Conservation (phyloP, 2,888 invertebrate species). For the Zaprionus lineosus region DNA sequence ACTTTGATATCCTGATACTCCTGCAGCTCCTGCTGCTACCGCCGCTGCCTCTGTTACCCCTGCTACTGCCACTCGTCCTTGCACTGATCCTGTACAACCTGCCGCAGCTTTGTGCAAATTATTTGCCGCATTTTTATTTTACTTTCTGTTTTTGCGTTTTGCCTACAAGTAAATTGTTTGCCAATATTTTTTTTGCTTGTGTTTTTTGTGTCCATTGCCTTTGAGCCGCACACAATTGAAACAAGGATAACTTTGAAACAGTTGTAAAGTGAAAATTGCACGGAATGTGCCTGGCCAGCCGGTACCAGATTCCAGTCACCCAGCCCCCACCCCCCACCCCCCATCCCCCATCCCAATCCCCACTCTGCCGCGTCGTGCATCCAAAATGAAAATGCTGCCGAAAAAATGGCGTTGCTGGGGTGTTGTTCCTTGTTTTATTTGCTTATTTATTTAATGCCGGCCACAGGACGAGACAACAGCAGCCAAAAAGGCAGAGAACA, state of each 20-base stretch:
- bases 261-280: slow-evolving; percentile 79
- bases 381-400: slow-evolving; percentile 38
- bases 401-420: slow-evolving; percentile 48
- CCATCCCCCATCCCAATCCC: neutral
- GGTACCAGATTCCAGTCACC: neutral
- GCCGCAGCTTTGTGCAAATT: slow-evolving; percentile 80
- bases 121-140: slow-evolving; percentile 72
- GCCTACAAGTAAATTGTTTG: slow-evolving; percentile 78
- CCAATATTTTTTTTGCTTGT: slow-evolving; percentile 68
- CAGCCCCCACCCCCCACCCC: neutral
- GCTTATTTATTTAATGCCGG: slow-evolving; percentile 76
- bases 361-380: neutral
- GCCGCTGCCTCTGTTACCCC: neutral
- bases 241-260: slow-evolving; percentile 79
- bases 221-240: slow-evolving; percentile 59
- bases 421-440: slow-evolving; percentile 48
- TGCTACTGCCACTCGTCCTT: neutral
- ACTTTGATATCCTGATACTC: slow-evolving; percentile 64
- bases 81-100: slow-evolving; percentile 59
- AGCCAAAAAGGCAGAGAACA: slow-evolving; percentile 16
- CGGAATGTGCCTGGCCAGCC: slow-evolving; percentile 52
- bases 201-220: slow-evolving; percentile 36
- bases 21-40: slow-evolving; percentile 1
- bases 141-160: slow-evolving; percentile 50
- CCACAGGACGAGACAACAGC: slow-evolving; percentile 59